Evolutionary conservation across 2,888 invertebrate genomes (phyloP).

Genomic region (Callyntrura guangdongensis): DNA sequence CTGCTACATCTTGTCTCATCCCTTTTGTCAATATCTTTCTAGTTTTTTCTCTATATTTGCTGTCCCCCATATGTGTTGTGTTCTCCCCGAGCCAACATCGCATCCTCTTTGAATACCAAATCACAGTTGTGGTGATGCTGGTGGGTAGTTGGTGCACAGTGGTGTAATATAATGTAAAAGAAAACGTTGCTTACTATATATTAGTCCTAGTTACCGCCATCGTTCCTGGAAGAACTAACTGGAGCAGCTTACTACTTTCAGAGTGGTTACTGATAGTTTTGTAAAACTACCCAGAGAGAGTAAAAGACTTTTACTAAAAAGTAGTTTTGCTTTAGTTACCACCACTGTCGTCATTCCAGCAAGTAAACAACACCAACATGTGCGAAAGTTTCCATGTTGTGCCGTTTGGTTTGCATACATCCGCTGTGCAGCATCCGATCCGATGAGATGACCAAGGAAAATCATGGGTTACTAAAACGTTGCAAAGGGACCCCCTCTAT

Average conservation of each 20-base stretch:
- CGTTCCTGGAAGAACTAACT: too few relatives aligned
- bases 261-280: too few relatives aligned
- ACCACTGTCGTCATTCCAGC: conserved; percentile 32
- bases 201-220: too few relatives aligned
- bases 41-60: background rate
- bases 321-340: background rate
- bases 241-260: background rate
- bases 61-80: conserved; percentile 46
- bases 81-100: conserved; percentile 8
- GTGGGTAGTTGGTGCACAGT: background rate
- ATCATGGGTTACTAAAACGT: conserved; percentile 6
- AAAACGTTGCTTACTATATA: too few relatives aligned
- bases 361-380: conserved; percentile 60
- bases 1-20: conserved; percentile 28
- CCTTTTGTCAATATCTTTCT: background rate
- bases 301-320: background rate
- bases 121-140: conserved; percentile 47
- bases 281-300: too few relatives aligned
- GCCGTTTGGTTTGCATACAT: conserved; percentile 19
- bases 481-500: background rate
- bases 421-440: background rate
- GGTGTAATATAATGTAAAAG: too few relatives aligned
- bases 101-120: conserved; percentile 76
- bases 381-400: conserved; percentile 46
- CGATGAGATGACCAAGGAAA: conserved; percentile 27